A percentile compares a stretch with the other conserved stretches of the same genome.
These are phyloP conservation scores for Sterrhoptilus dennistouni DNA, from an alignment of 2,113 vertebrate genomes.

Conservation along the genomic window DNA sequence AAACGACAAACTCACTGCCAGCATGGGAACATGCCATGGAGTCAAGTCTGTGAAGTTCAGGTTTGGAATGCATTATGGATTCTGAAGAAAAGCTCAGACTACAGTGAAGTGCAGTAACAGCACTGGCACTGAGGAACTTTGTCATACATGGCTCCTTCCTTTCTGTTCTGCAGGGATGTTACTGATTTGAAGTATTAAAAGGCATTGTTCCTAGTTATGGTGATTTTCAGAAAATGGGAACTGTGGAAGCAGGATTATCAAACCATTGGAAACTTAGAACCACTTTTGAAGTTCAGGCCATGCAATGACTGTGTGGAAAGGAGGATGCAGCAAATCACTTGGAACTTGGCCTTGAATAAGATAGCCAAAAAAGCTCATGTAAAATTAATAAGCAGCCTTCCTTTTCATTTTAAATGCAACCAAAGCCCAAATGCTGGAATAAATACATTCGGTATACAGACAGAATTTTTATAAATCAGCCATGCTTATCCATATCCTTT, in stretches of 20 bases:
- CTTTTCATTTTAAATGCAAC: constrained; percentile 35
- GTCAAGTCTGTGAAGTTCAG: background rate
- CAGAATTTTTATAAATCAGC: constrained; percentile 51
- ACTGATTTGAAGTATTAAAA: background rate
- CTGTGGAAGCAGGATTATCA: background rate
- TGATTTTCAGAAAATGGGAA: background rate
- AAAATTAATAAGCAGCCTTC: constrained; percentile 33
- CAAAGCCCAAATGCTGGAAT: constrained; percentile 31
- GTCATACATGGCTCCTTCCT: background rate
- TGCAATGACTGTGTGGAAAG: background rate
- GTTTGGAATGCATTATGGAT: background rate
- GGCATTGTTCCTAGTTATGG: background rate
- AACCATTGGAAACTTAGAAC: background rate
- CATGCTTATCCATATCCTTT: background rate
- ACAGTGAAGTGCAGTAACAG: background rate
- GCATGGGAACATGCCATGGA: background rate
- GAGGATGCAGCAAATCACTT: background rate
- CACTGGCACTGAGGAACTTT: background rate
- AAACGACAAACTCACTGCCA: background rate
- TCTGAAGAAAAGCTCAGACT: background rate
- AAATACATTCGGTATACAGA: constrained; percentile 5
- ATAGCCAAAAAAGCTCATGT: constrained; percentile 21
- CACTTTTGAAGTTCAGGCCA: background rate
- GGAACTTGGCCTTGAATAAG: background rate
- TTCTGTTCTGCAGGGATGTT: background rate